Base-by-base conservation (phyloP, 2,888 invertebrate genomes). In the Tyria jacobaeae region DNA sequence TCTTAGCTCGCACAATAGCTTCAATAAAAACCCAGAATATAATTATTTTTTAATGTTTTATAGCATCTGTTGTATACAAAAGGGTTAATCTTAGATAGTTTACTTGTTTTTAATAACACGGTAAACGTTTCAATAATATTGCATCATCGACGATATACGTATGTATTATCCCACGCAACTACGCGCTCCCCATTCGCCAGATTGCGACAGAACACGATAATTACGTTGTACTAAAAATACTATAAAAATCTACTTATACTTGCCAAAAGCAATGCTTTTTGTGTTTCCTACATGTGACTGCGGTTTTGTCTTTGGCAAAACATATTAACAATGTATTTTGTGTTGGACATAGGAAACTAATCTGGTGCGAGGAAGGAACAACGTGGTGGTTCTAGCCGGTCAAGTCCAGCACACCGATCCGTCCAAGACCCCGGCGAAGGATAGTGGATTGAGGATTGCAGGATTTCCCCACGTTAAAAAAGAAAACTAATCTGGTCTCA, bases 171-270 rank as follows among this genome's bases (percentile, higher is more conserved):
- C 54, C 61, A 72, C 70, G 54, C 60, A 24, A 37, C 31, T 49
- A 27, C 48, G 21, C 21, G 21, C 21, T 44, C 44, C 44, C 21
- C 12, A 12, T 44, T 21, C 48, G 48, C 14, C 15, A 55, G 21
- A 60, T 44, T 24, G 44, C 52, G 35, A 62, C 60, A 64, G 37
- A 65, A 63, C 64, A 60, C 47, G 53, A 52, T 63, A 44, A 69
- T 66, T 57, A 68, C 58, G 60, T 37, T 39, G 15, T 27, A 47
- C 62, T 64, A 69, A 64, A 74, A 74, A 74, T 66, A 66, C 48
- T 34, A 60, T 17, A 57, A 57, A 47, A 64, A 53, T 51, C 56
- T 62, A 35, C 62, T 71, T 35, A 56, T 64, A 64, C 44, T 51
- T 71, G 73, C 71, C 75, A 74, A 73, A 47, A 61, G 34, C 27